Evolutionary conservation across 2,797 vertebrate genomes (phyloP).

Genomic region (Sandelia bainsii): DNA sequence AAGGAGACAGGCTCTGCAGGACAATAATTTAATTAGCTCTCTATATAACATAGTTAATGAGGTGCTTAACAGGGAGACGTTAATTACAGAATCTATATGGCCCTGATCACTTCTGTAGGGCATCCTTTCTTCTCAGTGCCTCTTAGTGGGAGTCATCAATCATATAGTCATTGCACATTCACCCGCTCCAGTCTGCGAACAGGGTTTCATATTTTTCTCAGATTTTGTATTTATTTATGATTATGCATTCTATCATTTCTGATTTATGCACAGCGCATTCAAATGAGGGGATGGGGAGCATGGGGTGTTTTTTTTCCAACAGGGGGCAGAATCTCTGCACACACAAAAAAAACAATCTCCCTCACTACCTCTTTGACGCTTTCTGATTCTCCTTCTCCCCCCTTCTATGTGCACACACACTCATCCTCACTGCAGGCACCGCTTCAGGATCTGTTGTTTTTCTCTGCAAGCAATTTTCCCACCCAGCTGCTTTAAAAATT

Average conservation of each 20-base stretch:
- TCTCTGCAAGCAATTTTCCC: constrained; percentile 50
- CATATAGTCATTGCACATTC: constrained; percentile 41
- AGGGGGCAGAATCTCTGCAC: constrained; percentile 78
- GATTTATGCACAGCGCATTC: not conserved
- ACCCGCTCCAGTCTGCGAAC: not conserved
- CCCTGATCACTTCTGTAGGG: constrained; percentile 60
- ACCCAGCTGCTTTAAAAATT: constrained; percentile 41
- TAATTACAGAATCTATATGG: constrained; percentile 76
- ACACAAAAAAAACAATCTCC: constrained; percentile 10
- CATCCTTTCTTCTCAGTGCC: constrained; percentile 36
- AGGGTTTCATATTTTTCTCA: not conserved
- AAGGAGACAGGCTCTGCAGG: constrained; percentile 46
- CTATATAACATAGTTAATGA: constrained; percentile 71
- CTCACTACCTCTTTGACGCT: not conserved
- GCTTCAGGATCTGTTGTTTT: constrained; percentile 35
- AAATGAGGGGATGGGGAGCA: not conserved
- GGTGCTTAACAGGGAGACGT: constrained; percentile 62
- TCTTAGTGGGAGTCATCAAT: constrained; percentile 51
- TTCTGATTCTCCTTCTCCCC: not conserved
- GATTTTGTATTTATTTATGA: not conserved
- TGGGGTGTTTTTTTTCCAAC: constrained; percentile 52
- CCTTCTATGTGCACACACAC: not conserved
- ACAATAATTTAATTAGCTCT: constrained; percentile 74
- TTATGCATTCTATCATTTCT: not conserved
- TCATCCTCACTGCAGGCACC: not conserved